Evolutionary conservation across 2,888 invertebrate genomes (phyloP).

Genomic region (Apeira syringaria): DNA sequence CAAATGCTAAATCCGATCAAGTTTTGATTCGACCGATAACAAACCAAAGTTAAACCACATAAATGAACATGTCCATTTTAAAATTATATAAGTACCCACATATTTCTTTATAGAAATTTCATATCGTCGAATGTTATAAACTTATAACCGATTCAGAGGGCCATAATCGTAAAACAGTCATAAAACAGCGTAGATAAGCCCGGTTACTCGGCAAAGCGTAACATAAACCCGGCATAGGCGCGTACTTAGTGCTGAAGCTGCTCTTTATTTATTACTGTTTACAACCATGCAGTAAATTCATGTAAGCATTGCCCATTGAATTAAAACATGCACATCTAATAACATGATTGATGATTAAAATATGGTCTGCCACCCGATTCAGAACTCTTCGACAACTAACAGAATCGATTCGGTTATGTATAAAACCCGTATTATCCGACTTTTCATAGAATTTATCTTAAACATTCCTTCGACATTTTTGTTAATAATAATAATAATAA

Average conservation of each 20-base stretch:
- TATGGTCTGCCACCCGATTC: too few relatives aligned
- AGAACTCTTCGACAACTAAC: too few relatives aligned
- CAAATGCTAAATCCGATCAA: too few relatives aligned
- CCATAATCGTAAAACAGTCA: constrained; percentile 78
- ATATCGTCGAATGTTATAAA: constrained; percentile 74
- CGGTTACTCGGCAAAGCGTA: constrained; percentile 58
- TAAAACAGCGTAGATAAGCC: constrained; percentile 74
- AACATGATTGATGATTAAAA: too few relatives aligned
- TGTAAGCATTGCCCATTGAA: not conserved
- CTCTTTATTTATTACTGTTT: constrained; percentile 49
- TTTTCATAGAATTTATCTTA: too few relatives aligned
- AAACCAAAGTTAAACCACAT: constrained; percentile 57
- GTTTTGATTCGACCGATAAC: constrained; percentile 52
- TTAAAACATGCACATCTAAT: too few relatives aligned
- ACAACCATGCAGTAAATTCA: not conserved
- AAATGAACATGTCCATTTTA: constrained; percentile 75
- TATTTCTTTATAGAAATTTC: constrained; percentile 74
- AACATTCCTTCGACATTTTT: too few relatives aligned
- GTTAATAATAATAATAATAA: too few relatives aligned
- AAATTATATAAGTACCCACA: constrained; percentile 48
- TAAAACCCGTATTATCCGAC: too few relatives aligned
- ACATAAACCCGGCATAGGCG: constrained; percentile 54
- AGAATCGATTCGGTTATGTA: too few relatives aligned
- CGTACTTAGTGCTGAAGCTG: constrained; percentile 48
- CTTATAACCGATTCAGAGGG: constrained; percentile 66